Percentiles rank a stretch among this genome's conserved stretches.
Evolutionary conservation across 1,140 invertebrate species (phyloP).

Genomic region (Drosophila athabasca): DNA sequence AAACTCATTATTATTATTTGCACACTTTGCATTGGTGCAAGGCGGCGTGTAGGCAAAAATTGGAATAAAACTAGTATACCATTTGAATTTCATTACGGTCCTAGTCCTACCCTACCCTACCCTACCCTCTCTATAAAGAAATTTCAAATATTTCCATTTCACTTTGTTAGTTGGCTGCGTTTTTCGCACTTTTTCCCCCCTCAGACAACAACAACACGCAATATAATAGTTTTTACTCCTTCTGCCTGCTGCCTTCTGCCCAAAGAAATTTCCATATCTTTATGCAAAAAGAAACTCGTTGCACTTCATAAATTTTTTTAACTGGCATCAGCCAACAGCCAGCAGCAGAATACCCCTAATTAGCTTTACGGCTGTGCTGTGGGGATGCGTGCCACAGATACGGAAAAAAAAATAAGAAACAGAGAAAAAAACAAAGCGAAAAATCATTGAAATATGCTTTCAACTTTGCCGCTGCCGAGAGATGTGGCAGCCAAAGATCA

Average conservation of each 20-base stretch:
- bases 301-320: slow-evolving; percentile 81
- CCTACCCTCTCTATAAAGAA: slow-evolving; percentile 8
- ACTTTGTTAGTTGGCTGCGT: slow-evolving; percentile 55
- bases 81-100: slow-evolving; percentile 53
- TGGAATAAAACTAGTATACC: slow-evolving; percentile 14
- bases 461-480: slow-evolving; percentile 64
- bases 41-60: neutral
- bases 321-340: slow-evolving; percentile 42
- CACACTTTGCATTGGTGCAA: slow-evolving; percentile 41
- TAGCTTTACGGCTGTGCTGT: slow-evolving; percentile 64
- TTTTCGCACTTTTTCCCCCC: slow-evolving; percentile 65
- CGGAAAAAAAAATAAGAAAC: neutral
- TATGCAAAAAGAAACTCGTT: slow-evolving; percentile 65
- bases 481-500: slow-evolving; percentile 68
- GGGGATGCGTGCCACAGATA: slow-evolving; percentile 50
- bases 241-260: neutral
- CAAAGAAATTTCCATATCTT: slow-evolving; percentile 53
- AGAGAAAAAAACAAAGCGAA: slow-evolving; percentile 7
- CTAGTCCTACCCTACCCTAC: neutral
- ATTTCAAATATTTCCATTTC: slow-evolving; percentile 65
- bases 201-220: slow-evolving; percentile 57
- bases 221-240: slow-evolving; percentile 18
- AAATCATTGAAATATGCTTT: slow-evolving; percentile 62
- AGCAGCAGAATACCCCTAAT: slow-evolving; percentile 51
- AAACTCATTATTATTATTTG: slow-evolving; percentile 65